These are phyloP conservation scores for Aplysina aerophoba DNA, from an alignment of 37 sponge, comb jelly and placozoan genomes.

Conservation along the genomic window DNA sequence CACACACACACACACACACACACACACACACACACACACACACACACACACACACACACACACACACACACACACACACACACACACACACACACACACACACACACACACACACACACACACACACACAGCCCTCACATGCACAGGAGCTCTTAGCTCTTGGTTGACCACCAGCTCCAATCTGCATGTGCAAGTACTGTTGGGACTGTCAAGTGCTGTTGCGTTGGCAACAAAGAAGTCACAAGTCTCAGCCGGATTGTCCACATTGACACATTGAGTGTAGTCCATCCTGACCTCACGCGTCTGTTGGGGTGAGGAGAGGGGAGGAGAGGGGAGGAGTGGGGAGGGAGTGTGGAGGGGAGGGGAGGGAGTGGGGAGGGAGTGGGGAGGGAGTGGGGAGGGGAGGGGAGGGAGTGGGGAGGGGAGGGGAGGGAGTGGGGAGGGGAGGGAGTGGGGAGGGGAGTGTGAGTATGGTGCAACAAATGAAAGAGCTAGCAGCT, in stretches of 20 bases:
- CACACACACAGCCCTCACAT: conserved; percentile 16
- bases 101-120: conserved; percentile 43
- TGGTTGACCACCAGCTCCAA: neutral
- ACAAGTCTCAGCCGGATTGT: neutral
- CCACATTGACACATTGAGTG: conserved; percentile 41
- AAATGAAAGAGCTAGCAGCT: conserved; percentile 1
- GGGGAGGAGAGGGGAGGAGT: neutral
- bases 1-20: conserved; percentile 44
- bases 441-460: neutral
- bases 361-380: neutral
- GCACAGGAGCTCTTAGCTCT: conserved; percentile 14
- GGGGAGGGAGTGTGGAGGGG: no score
- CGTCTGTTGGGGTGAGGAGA: conserved; percentile 32
- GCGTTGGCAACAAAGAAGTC: neutral
- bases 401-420: conserved; percentile 10
- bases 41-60: conserved; percentile 47
- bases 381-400: neutral
- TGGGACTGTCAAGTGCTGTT: neutral
- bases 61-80: conserved; percentile 61
- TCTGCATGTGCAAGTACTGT: conserved; percentile 1
- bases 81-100: conserved; percentile 55
- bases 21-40: conserved; percentile 46
- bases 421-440: neutral
- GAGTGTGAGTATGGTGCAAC: neutral
- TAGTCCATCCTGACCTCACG: conserved; percentile 52